These are phyloP conservation scores for Halcyon badia DNA, from an alignment of 2,797 vertebrate genomes.

Conservation along the genomic window DNA sequence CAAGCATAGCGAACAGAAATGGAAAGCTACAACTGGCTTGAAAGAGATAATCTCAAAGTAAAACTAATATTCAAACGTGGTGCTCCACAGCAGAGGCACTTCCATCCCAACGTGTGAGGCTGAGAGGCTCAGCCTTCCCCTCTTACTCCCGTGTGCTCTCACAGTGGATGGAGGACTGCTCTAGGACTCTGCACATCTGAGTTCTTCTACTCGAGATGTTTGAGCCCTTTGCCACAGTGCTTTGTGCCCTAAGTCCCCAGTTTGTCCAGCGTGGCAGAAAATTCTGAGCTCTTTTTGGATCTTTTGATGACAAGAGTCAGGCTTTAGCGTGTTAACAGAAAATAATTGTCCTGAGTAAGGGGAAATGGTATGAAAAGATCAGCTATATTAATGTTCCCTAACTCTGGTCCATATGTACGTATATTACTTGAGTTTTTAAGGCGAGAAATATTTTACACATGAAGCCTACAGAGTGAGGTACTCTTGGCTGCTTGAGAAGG, in stretches of 20 bases:
- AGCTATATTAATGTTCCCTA: neutral
- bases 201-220: neutral
- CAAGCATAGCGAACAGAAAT: neutral
- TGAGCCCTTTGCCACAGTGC: neutral
- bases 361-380: neutral
- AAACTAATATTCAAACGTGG: neutral
- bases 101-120: fast-evolving
- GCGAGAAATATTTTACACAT: neutral
- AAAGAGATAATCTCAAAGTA: neutral
- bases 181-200: fast-evolving
- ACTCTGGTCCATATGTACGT: neutral
- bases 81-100: neutral
- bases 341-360: neutral
- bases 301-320: neutral
- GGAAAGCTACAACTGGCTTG: neutral
- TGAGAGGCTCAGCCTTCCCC: neutral
- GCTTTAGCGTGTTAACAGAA: neutral
- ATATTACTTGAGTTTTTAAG: neutral
- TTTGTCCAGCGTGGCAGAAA: neutral
- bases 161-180: fast-evolving
- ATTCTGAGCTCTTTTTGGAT: neutral
- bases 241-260: fast-evolving
- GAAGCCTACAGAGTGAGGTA: neutral
- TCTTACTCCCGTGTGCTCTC: fast-evolving
- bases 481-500: neutral